phyloP scores from a whole-genome alignment of 2,113 vertebrate species.

The Oryzias melastigma region DNA sequence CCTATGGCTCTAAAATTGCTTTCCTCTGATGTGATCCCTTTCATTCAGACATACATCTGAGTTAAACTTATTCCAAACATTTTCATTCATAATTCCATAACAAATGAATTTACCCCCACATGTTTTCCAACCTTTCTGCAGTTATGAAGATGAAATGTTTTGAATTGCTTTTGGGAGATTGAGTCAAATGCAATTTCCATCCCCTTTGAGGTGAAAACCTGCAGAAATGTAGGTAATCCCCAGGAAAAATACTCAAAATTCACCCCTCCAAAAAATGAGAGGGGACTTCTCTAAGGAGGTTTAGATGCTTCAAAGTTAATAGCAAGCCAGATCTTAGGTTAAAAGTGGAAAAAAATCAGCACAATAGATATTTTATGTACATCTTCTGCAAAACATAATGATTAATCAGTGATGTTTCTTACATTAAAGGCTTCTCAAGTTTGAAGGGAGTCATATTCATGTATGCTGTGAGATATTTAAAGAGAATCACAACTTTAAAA shows the following conservation, averaged over 20 bases:
- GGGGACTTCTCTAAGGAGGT: background rate
- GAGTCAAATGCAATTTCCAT: background rate
- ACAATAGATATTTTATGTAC: too few relatives aligned
- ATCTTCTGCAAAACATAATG: too few relatives aligned
- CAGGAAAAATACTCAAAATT: background rate
- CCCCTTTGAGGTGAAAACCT: background rate
- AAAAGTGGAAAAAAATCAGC: too few relatives aligned
- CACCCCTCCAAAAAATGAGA: background rate
- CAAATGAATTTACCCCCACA: background rate
- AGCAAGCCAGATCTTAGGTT: background rate
- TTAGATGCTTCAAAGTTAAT: background rate
- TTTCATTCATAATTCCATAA: background rate
- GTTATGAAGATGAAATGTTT: too few relatives aligned
- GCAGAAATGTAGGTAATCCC: background rate
- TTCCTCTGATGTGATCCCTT: background rate
- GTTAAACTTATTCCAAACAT: conserved; percentile 6
- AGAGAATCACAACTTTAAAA: too few relatives aligned
- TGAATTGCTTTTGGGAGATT: background rate
- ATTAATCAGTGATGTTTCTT: too few relatives aligned
- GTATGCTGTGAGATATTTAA: too few relatives aligned
- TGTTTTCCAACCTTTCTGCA: background rate
- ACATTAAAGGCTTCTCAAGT: too few relatives aligned
- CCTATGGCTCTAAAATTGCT: background rate
- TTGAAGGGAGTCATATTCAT: too few relatives aligned
- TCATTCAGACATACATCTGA: background rate